Base-by-base conservation (phyloP, 2,888 invertebrate species). In the Rhamnusium bicolor region DNA sequence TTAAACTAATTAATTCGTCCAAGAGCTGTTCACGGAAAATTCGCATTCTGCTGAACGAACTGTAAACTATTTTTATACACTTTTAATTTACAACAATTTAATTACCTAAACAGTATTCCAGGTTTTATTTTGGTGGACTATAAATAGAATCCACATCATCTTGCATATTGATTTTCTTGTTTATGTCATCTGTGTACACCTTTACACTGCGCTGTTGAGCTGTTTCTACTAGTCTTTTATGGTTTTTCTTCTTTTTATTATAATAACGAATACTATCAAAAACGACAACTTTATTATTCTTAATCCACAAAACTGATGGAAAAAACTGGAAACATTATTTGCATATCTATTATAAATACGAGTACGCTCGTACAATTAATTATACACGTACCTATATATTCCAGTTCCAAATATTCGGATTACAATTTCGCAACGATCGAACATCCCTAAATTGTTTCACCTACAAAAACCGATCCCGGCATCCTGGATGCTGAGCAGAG, bases 131-230 rank as follows among this genome's bases (percentile, higher is more conserved):
- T 24, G 56, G 46, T 24, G 47, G 12, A 32, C 49, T 61, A 69
- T 61, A 69, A 69, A 69, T 69, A 69, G 69, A 60, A 56, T 12
- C 29, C 29, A 51, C 60, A 69, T 69, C 69, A 69, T 49, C 56
- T 67, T 67, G 46, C n/a, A 67, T 51, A 67, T 67, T 67, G 51
- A 56, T 67, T 67, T 56, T 67, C 29, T 53, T 65, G 29, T 67
- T 61, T 67, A 66, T 66, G 67, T 56, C 67, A 67, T 67, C 67
- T 19, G 18, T 19, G 18, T 53, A 51, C 40, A 56, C 19, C 67
- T 67, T 51, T 47, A 29, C 6, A 12, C 21, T 16, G 21, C 40
- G 53, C 32, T 40, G 18, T 21, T 16, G n/a, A 10, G 53, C 32
- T 40, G 32, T 21, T 53, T 51, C 53, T 12, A 53, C 8, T 49